Evolutionary conservation across 2,888 invertebrate species (phyloP).

Genomic region (Parnassius mnemosyne): DNA sequence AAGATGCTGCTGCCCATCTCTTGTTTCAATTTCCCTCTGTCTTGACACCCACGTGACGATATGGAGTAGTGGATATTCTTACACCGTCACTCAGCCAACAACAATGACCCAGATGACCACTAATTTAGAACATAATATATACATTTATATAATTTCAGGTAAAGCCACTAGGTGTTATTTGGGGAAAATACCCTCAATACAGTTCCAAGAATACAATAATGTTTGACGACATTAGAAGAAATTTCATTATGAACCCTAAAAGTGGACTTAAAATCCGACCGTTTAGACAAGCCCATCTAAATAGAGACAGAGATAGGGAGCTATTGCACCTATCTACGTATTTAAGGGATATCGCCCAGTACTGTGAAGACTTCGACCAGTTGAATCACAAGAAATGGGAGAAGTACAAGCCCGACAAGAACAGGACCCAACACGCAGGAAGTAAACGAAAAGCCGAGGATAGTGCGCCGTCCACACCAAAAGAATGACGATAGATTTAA

Average conservation of each 20-base stretch:
- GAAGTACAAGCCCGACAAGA: conserved; percentile 82
- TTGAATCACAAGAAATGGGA: conserved; percentile 97
- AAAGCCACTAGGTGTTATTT: conserved; percentile 97
- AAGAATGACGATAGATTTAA: conserved; percentile 58
- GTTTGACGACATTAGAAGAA: conserved; percentile 97
- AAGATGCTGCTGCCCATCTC: too few species aligned
- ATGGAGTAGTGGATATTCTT: too few species aligned
- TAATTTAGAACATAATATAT: not conserved
- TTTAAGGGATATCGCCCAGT: conserved; percentile 88
- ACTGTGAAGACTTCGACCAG: conserved; percentile 89
- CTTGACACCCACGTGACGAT: too few species aligned
- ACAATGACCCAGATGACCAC: too few species aligned
- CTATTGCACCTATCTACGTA: conserved; percentile 89
- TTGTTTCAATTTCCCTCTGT: too few species aligned
- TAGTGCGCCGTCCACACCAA: conserved; percentile 53
- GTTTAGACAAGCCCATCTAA: conserved; percentile 94
- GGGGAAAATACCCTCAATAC: conserved; percentile 96
- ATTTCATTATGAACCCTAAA: conserved; percentile 98
- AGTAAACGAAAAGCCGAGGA: conserved; percentile 76
- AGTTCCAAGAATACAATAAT: conserved; percentile 96
- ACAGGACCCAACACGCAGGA: conserved; percentile 51
- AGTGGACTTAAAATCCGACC: conserved; percentile 94
- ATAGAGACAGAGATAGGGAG: conserved; percentile 91
- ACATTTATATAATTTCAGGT: conserved; percentile 80
- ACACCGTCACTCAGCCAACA: too few species aligned